A percentile compares a stretch with the other conserved stretches of the same genome.
phyloP scores from a whole-genome alignment of 2,113 vertebrate genomes.

The Tapirus terrestris region DNA sequence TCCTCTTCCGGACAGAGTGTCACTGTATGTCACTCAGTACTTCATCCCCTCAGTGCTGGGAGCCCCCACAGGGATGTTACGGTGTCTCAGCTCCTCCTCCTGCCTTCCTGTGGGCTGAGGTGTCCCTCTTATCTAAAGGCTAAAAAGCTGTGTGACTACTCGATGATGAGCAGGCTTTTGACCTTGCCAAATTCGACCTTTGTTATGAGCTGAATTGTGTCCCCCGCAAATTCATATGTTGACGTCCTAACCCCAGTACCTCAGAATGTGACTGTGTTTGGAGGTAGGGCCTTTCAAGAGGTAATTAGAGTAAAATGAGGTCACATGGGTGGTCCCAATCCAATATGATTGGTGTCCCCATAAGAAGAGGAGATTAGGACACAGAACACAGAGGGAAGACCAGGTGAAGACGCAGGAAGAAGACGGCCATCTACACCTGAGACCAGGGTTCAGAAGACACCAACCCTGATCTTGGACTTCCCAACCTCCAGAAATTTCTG shows the following conservation, averaged over 20 bases:
- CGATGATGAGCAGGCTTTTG: not conserved
- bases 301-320: not conserved
- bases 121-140: not conserved
- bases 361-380: not conserved
- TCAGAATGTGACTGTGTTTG: not conserved
- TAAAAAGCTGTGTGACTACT: not conserved
- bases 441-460: not conserved
- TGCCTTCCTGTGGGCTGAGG: not conserved
- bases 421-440: not conserved
- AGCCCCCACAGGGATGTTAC: not conserved
- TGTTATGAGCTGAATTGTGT: not conserved
- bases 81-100: rapidly evolving
- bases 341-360: not conserved
- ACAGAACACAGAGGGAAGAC: too few relatives aligned
- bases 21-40: not conserved
- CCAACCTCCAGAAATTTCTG: not conserved
- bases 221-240: not conserved
- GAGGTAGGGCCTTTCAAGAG: not conserved
- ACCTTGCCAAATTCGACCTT: not conserved
- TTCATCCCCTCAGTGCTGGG: not conserved
- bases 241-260: not conserved
- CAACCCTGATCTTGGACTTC: not conserved
- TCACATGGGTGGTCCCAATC: not conserved
- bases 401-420: not conserved
- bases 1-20: not conserved